Base-by-base conservation (phyloP, 92 coral and sea anemone species). In the Pocillopora grandis region DNA sequence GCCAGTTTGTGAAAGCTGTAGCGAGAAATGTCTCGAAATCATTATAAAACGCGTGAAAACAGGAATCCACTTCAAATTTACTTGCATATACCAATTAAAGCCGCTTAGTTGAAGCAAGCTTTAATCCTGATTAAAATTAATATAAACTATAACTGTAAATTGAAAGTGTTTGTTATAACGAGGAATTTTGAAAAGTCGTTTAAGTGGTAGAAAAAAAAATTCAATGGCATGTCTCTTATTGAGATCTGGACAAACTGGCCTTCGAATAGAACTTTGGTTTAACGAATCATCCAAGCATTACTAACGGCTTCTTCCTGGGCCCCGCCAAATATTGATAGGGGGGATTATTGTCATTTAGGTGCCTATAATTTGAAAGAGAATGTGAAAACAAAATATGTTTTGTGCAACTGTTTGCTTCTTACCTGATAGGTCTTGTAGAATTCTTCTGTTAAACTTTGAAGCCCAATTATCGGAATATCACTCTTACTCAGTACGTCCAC, bases 381-480 rank as follows among this genome's bases (percentile, higher is more conserved):
- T 42, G 31, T 19, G 35, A 17, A 65, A 65, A 66, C 3, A 66
- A 66, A 27, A 68, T 49, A 35, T 31, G 37, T 31, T 56, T 35
- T 62, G 33, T 80, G 19, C 27, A 20, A 14, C 58, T 65, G 57
- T 31, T 75, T 17, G 11, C 21, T 14, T 10, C 15, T 66, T 92
- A 92, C 95, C 93, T 80, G 58, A 6, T 61, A 37, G 63, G 19
- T 20, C 21, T 42, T 73, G 42, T 73, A 72, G 55, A 60, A 52
- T 61, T 72, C 79, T 52, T 82, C 79, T 52, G 71, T 72, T 52
- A 21, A 66, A 55, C 86, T 90, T 57, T 75, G 76, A 72, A 89
- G 81, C 57, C 89, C 91, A 18, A 90, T 84, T 2, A 90, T 57
- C 0, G 93, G 91, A 58, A 90, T 80, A 16, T 67, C 59, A 31